Evolutionary conservation across 2,113 vertebrate genomes (phyloP).

Genomic region (Callopanchax toddi): DNA sequence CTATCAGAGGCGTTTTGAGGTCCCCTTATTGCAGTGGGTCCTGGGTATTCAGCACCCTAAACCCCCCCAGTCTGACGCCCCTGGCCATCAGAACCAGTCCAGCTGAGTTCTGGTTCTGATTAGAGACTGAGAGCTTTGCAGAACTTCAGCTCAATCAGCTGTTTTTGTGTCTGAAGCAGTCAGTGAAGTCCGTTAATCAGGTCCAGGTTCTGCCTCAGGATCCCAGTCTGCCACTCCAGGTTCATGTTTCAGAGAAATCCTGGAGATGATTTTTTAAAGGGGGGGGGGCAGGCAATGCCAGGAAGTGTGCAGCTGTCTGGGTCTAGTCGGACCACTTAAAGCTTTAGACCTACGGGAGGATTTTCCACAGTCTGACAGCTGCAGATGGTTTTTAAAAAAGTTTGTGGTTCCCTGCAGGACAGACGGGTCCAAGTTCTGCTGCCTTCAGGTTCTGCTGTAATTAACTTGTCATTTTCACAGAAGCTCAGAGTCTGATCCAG

Average conservation of each 20-base stretch:
- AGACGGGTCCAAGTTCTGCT: background rate
- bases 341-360: background rate
- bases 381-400: background rate
- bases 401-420: background rate
- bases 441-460: background rate
- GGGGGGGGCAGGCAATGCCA: too few species aligned
- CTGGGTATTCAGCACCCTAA: too few species aligned
- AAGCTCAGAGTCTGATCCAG: background rate
- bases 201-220: background rate
- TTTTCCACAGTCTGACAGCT: slow-evolving; percentile 1
- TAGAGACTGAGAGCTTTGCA: background rate
- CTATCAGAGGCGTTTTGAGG: too few species aligned
- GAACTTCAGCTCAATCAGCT: background rate
- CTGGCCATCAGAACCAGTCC: too few species aligned
- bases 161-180: background rate
- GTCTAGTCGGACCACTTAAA: background rate
- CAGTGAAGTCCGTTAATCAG: background rate
- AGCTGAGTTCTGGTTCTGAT: background rate
- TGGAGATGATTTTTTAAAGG: too few species aligned
- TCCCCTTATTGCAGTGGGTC: too few species aligned
- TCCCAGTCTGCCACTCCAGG: too few species aligned
- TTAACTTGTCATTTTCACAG: background rate
- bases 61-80: too few species aligned
- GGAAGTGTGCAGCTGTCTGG: too few species aligned
- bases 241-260: too few species aligned